Conservation (phyloP, 2,797 vertebrate genomes). For the Nyctibius grandis region DNA sequence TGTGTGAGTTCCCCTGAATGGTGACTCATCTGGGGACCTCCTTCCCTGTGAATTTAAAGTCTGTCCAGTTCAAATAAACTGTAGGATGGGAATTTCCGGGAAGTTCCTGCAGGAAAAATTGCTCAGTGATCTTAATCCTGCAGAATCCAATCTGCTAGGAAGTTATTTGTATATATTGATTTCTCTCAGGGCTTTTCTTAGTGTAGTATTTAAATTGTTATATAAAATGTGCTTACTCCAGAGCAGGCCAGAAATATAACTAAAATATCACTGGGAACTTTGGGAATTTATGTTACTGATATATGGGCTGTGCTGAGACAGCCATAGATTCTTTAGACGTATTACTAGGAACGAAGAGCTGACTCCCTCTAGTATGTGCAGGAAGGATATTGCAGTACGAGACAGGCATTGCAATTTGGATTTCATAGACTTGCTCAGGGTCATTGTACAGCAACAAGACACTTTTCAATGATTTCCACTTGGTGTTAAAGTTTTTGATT, state of each 20-base stretch:
- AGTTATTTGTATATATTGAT: not conserved
- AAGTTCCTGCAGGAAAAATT: not conserved
- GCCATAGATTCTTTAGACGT: not conserved
- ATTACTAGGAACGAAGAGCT: not conserved
- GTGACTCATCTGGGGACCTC: rapidly evolving
- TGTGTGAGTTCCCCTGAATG: not conserved
- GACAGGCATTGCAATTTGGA: not conserved
- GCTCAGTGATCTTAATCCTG: not conserved
- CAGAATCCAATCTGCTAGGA: not conserved
- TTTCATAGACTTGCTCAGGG: slow-evolving; percentile 20
- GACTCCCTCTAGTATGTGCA: not conserved
- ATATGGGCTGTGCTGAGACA: not conserved
- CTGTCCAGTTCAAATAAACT: not conserved
- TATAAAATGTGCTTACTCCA: not conserved
- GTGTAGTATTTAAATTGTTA: not conserved
- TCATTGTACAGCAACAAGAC: not conserved
- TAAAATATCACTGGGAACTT: not conserved
- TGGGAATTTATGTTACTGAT: not conserved
- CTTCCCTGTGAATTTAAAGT: not conserved
- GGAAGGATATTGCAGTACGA: not conserved
- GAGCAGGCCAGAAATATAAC: not conserved
- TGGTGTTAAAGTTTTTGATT: slow-evolving; percentile 22
- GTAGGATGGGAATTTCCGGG: not conserved
- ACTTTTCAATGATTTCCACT: slow-evolving; percentile 38
- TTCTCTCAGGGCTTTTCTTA: not conserved